These are phyloP conservation scores for Bostrychus sinensis DNA, from an alignment of 2,113 vertebrate genomes.

Conservation along the genomic window DNA sequence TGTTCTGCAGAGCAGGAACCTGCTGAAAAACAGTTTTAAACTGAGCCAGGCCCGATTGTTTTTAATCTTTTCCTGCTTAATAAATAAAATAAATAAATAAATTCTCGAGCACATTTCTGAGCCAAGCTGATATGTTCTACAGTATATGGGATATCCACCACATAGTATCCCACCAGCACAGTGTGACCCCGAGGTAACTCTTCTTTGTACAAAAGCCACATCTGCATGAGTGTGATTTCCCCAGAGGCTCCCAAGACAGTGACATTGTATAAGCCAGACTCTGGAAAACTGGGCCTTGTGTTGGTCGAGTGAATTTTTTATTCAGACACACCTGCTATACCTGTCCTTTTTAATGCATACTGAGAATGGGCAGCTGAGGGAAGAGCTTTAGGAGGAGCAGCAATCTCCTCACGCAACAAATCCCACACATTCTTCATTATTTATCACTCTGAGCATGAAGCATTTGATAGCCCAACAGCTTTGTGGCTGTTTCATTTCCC, in stretches of 20 bases:
- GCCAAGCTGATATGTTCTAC: too few relatives aligned
- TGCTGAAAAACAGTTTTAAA: too few relatives aligned
- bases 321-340: constrained; percentile 60
- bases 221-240: constrained; percentile 55
- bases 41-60: too few relatives aligned
- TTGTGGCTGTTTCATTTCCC: constrained; percentile 8
- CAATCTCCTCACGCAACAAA: constrained; percentile 16
- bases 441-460: constrained; percentile 9
- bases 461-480: neutral
- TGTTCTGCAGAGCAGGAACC: too few relatives aligned
- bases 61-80: too few relatives aligned
- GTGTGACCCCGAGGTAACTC: constrained; percentile 14
- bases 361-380: constrained; percentile 32
- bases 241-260: constrained; percentile 7
- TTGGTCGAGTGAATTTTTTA: constrained; percentile 46
- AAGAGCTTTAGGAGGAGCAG: constrained; percentile 11
- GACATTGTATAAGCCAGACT: constrained; percentile 33
- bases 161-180: constrained; percentile 5
- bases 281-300: constrained; percentile 12
- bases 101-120: too few relatives aligned
- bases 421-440: constrained; percentile 32
- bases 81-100: too few relatives aligned
- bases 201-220: constrained; percentile 34
- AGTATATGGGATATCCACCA: neutral
- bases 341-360: constrained; percentile 50